phyloP scores from a whole-genome alignment of 2,888 invertebrate species.

The Poecilobothrus nobilitatus region DNA sequence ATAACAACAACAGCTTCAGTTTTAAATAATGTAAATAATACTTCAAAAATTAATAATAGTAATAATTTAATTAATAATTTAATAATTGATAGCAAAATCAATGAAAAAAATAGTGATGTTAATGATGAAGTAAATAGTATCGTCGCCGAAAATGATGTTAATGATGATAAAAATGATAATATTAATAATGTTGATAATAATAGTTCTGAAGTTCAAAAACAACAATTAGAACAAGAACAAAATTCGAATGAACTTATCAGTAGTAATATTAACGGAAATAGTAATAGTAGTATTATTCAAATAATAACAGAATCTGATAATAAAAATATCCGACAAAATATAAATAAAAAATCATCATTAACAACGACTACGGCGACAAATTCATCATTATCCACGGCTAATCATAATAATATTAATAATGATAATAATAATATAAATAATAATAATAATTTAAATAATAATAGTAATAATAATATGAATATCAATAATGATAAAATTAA shows the following conservation, averaged over 20 bases:
- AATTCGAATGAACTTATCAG: neutral
- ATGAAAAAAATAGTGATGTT: neutral
- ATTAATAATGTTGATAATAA: conserved; percentile 17
- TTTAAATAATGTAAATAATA: neutral
- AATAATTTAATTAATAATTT: neutral
- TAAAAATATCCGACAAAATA: no score
- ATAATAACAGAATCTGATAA: no score
- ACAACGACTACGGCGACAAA: no score
- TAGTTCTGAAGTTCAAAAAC: conserved; percentile 7
- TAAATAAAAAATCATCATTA: no score
- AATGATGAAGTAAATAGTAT: neutral
- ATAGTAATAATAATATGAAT: no score
- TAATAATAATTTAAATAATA: no score
- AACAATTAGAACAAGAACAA: no score
- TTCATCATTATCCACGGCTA: no score
- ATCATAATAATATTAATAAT: no score
- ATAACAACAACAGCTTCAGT: neutral
- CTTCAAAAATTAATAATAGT: neutral
- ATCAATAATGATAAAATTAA: neutral
- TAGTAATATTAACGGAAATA: no score
- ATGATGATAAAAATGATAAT: conserved; percentile 15
- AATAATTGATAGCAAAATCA: neutral
- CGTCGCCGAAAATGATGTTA: neutral
- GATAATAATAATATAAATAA: no score
- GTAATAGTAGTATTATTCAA: no score